Evolutionary conservation across 2,113 vertebrate species (phyloP), one percentile per base, ranked within the genome.

Genomic region (Smithornis capensis): DNA sequence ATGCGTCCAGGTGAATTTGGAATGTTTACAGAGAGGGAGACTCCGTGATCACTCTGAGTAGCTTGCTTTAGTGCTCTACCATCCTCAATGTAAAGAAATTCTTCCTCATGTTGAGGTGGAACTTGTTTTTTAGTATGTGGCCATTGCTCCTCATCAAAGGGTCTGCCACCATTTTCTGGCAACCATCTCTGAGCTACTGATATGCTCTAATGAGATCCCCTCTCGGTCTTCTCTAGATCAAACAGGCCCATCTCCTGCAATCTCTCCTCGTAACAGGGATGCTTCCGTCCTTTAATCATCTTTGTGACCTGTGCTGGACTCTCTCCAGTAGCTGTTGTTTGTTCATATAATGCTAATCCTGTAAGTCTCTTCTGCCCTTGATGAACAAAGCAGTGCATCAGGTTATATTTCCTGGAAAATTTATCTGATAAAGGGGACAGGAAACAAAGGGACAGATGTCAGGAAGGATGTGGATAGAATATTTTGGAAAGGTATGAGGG

Each of bases 11-110:
- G 6, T 31, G 21, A 8, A 4, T 12, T 31, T 18, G 47, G n/a
- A 2, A 12, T 15, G 21, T 27, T 29, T 83, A 25, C 47, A 42
- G 18, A 42, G 29, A 62, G n/a, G 38, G 55, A 56, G 12, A 11
- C 9, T 62, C 17, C 3, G 33, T 4, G 1, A 10, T 5, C 2
- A 2, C 17, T 11, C 29, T 19, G 25, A 7, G 14, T 11, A 49
- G 9, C 19, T 28, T 82, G 19, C 18, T 29, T 24, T 19, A 40
- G 9, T 4, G 16, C 18, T 33, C 17, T 63, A 9, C 5, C 25
- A 40, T 5, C 24, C 25, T 53, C 62, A 47, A 2, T 5, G 3
- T 8, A 60, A 53, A 38, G 5, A 21, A 60, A 5, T 7, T 16
- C n/a, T 55, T 55, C 35, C 12, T 62, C 12, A 23, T 7, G 25